These are phyloP conservation scores for Todiramphus chloris DNA, from an alignment of 2,113 vertebrate species.

Conservation along the genomic window DNA sequence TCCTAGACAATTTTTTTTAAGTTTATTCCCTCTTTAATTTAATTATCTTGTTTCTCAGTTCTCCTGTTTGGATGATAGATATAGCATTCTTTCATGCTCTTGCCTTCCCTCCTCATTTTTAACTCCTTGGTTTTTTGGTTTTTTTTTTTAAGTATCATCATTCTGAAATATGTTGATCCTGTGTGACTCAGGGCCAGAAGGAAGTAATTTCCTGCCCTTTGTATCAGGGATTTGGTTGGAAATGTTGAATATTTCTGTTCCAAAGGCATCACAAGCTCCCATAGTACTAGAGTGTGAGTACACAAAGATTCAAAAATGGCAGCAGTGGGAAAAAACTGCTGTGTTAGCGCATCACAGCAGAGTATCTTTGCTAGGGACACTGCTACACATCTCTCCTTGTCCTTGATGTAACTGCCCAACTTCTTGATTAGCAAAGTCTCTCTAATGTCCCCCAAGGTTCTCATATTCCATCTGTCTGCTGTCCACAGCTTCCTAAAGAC, in stretches of 20 bases:
- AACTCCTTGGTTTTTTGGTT: neutral
- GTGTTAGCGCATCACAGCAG: neutral
- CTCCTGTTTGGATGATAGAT: neutral
- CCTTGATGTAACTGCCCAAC: neutral
- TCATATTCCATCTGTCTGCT: neutral
- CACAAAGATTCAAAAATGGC: neutral
- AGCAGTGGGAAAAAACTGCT: neutral
- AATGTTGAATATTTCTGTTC: neutral
- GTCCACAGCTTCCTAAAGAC: neutral
- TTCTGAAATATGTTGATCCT: neutral
- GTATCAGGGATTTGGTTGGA: neutral
- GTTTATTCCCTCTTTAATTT: neutral
- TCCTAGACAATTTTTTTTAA: neutral
- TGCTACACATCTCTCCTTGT: neutral
- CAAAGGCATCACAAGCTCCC: neutral
- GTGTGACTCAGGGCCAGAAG: neutral
- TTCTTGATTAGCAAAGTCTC: neutral
- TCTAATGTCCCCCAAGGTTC: neutral
- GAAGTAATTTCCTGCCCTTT: neutral
- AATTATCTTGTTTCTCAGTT: neutral
- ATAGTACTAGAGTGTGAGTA: neutral
- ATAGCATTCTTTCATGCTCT: neutral
- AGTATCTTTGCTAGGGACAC: neutral
- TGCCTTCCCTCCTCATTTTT: neutral
- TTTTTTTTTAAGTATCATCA: neutral